Base-by-base conservation (phyloP, 2,113 vertebrate genomes). In the human (Homo sapiens) region DNA sequence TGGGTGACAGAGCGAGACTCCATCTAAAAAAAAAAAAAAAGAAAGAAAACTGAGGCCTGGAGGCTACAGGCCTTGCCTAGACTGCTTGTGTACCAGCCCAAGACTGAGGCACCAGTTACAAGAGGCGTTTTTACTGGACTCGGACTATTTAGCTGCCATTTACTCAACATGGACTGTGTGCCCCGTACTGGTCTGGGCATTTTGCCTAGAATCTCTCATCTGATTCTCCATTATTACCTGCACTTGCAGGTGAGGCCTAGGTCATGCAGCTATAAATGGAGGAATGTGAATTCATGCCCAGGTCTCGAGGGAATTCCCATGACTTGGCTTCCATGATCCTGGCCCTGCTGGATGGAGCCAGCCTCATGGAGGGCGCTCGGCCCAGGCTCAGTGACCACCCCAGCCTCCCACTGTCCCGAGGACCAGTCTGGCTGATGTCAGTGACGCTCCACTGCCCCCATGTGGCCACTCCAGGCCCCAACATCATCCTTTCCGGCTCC, bases 371-470 rank as follows among this genome's bases (percentile, higher is more conserved):
- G 13, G 32, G 48, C 35, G 0, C 73, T 86, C 45, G n/a, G 45
- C 48, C 57, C 20, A 25, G 86, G 32, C 12, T 86, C n/a, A 10
- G 14, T 27, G 80, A 59, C 64, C 45, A 35, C 16, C 16, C 5
- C 1, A 8, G 45, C 50, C 50, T 84, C 64, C 88, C 76, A 64
- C 22, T 50, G 85, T 40, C 59, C 57, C 6, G 8, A 12, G n/a
- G 18, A 72, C 32, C 8, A 10, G 55, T 52, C 40, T 20, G 0
- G 27, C 52, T 40, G 61, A 50, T 5, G 50, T 86, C 86, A 45
- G 55, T 43, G 50, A 88, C 89, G 85, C 89, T 97, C 94, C 20
- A 35, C 89, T 97, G 96, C 96, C 97, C 95, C 94, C 97, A 48
- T 13, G 88, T 96, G 98, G 89, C 50, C 86, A 94, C 89, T 75